phyloP scores from a whole-genome alignment of 2,888 invertebrate genomes.

The Allophyes oxyacanthae region DNA sequence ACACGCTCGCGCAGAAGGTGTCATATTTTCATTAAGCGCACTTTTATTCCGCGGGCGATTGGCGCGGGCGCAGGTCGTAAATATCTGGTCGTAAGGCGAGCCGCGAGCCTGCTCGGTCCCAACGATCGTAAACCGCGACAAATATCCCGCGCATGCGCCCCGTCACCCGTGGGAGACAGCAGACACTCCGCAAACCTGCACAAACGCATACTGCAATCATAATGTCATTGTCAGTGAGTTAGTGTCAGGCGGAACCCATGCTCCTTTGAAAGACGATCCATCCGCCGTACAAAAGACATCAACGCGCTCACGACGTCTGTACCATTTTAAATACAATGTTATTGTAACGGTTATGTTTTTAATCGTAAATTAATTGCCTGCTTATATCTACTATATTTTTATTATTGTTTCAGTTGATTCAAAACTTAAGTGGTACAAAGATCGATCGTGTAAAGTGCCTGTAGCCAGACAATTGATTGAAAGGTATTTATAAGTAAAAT shows the following conservation, averaged over 20 bases:
- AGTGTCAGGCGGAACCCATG: not conserved
- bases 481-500: too few relatives aligned
- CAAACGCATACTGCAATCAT: not conserved
- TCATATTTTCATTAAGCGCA: conserved; percentile 57
- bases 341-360: too few relatives aligned
- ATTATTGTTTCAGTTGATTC: too few relatives aligned
- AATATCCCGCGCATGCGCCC: not conserved
- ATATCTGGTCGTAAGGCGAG: conserved; percentile 20
- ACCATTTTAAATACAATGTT: too few relatives aligned
- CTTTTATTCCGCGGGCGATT: conserved; percentile 44
- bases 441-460: too few relatives aligned
- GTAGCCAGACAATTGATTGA: too few relatives aligned
- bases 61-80: conserved; percentile 39
- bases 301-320: conserved; percentile 45
- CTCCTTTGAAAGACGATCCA: not conserved
- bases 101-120: not conserved
- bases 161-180: conserved; percentile 15
- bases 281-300: conserved; percentile 57
- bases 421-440: too few relatives aligned
- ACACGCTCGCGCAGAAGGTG: conserved; percentile 39
- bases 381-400: too few relatives aligned
- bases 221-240: not conserved
- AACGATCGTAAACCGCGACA: conserved; percentile 29
- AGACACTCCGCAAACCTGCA: not conserved
- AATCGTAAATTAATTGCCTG: too few relatives aligned